A percentile compares a stretch with the other conserved stretches of the same genome.
These are phyloP conservation scores for Hephaestus fuliginosus DNA, from an alignment of 2,797 vertebrate genomes.

Conservation along the genomic window DNA sequence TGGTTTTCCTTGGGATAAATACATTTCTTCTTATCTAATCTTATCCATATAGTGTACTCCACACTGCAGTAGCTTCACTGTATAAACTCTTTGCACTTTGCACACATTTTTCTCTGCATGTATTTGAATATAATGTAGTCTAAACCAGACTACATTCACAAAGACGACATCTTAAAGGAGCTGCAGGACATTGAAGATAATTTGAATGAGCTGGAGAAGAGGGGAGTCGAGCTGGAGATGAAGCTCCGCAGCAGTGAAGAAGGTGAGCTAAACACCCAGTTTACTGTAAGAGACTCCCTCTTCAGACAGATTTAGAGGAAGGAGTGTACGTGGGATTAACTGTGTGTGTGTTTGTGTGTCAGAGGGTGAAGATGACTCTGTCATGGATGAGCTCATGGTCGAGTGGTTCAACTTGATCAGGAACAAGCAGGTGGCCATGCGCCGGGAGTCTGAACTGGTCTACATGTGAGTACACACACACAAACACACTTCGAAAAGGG, in stretches of 20 bases:
- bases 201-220: slow-evolving; percentile 88
- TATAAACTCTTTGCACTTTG: not conserved
- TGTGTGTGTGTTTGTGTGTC: slow-evolving; percentile 54
- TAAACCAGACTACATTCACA: slow-evolving; percentile 86
- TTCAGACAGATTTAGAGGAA: not conserved
- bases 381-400: slow-evolving; percentile 90
- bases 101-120: not conserved
- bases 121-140: slow-evolving; percentile 58
- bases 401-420: slow-evolving; percentile 97
- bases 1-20: too few relatives aligned
- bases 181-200: slow-evolving; percentile 88
- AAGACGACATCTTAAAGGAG: slow-evolving; percentile 88
- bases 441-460: slow-evolving; percentile 95
- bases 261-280: slow-evolving; percentile 80
- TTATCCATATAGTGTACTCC: not conserved
- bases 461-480: slow-evolving; percentile 89
- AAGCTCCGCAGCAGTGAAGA: slow-evolving; percentile 89
- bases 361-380: slow-evolving; percentile 91
- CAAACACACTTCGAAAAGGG: slow-evolving; percentile 24
- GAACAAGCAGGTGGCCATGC: slow-evolving; percentile 93
- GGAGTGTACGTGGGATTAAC: slow-evolving; percentile 35
- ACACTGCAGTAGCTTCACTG: not conserved
- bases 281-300: not conserved
- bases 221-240: slow-evolving; percentile 91
- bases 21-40: too few relatives aligned